phyloP scores from a whole-genome alignment of 1,140 invertebrate genomes.

The Ceratina australensis region DNA sequence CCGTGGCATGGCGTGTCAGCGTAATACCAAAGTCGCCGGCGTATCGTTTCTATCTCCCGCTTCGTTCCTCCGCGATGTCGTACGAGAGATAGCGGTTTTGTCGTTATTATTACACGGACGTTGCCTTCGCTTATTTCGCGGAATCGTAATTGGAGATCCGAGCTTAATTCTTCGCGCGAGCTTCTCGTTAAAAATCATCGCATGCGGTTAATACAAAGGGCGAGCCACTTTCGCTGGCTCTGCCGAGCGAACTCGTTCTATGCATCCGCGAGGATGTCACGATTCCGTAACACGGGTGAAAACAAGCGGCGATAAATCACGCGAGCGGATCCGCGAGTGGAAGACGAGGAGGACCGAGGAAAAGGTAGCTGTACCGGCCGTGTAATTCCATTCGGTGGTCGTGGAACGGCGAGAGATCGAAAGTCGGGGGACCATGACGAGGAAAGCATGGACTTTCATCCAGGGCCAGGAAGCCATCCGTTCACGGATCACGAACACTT shows the following conservation, averaged over 20 bases:
- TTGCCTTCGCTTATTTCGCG: conserved; percentile 1
- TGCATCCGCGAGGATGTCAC: not conserved
- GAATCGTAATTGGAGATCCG: not conserved
- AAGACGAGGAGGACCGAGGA: conserved; percentile 25
- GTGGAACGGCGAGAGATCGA: conserved; percentile 17
- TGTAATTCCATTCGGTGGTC: conserved; percentile 12
- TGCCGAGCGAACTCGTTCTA: not conserved
- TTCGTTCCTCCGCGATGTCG: conserved; percentile 3
- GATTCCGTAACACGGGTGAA: conserved; percentile 42
- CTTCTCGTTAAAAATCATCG: too few species aligned
- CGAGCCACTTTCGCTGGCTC: conserved; percentile 11
- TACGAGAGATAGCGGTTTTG: conserved; percentile 38
- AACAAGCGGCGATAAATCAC: conserved; percentile 48
- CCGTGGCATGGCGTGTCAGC: conserved; percentile 29
- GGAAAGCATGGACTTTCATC: conserved; percentile 28
- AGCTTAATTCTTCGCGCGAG: too few species aligned
- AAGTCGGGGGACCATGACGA: conserved; percentile 32
- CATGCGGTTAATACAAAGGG: too few species aligned
- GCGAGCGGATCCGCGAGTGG: conserved; percentile 9
- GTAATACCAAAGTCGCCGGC: conserved; percentile 32
- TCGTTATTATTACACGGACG: conserved; percentile 33
- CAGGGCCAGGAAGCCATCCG: conserved; percentile 16
- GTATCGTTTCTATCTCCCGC: conserved; percentile 33
- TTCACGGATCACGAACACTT: conserved; percentile 17
- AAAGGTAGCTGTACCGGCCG: conserved; percentile 4